A percentile compares a stretch with the other conserved stretches of the same genome.
Conservation (phyloP, 2,113 vertebrate species). For the Platanista minor region DNA sequence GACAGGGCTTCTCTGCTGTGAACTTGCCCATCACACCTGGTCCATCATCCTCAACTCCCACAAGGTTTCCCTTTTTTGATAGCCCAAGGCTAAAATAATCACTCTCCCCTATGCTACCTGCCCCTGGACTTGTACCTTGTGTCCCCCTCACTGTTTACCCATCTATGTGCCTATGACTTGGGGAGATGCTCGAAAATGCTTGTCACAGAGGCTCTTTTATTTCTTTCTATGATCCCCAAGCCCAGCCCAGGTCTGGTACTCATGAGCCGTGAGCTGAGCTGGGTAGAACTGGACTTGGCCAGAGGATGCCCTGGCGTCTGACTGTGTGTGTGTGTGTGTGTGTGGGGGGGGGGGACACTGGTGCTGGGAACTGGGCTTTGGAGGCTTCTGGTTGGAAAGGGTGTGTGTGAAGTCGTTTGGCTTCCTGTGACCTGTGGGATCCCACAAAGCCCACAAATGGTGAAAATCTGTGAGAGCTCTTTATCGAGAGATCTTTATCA, state of each 20-base stretch:
- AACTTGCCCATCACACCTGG: background rate
- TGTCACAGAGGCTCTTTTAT: background rate
- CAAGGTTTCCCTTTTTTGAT: background rate
- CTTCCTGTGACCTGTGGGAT: background rate
- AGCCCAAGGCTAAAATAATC: background rate
- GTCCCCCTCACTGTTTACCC: background rate
- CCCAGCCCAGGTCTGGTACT: background rate
- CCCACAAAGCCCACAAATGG: background rate
- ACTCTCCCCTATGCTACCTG: no score
- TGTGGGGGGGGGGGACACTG: fast-evolving
- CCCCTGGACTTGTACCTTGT: fast-evolving
- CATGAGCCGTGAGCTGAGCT: background rate
- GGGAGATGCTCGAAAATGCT: background rate
- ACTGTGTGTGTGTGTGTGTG: no score
- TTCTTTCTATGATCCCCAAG: background rate
- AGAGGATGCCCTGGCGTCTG: background rate
- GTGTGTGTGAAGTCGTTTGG: background rate
- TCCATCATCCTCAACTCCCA: background rate
- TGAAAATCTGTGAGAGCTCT: background rate
- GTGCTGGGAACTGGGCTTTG: background rate
- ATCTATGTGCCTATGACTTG: background rate
- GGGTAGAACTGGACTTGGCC: background rate
- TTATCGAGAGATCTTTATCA: background rate
- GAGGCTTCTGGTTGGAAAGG: background rate
- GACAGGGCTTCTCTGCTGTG: no score